Conservation (phyloP, 2,888 invertebrate species). For the Neria commutata region DNA sequence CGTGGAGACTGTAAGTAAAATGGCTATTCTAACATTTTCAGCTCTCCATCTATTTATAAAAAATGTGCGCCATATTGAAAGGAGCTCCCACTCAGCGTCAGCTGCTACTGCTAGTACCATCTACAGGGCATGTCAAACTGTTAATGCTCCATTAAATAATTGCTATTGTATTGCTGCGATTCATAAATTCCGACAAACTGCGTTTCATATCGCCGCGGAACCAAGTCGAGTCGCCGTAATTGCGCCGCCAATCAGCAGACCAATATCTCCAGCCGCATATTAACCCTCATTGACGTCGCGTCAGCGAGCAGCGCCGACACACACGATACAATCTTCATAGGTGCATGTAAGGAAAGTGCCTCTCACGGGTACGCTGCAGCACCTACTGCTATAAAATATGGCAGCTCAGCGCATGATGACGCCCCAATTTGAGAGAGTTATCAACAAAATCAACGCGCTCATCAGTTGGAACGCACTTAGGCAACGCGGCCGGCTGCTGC, state of each 20-base stretch:
- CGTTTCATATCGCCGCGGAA: too few species aligned
- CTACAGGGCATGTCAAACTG: too few species aligned
- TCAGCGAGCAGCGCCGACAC: background rate
- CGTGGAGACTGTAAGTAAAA: conserved; percentile 80
- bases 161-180: too few species aligned
- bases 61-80: background rate
- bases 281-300: conserved; percentile 10
- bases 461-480: conserved; percentile 29
- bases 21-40: conserved; percentile 5
- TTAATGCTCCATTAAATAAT: too few species aligned
- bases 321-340: conserved; percentile 9
- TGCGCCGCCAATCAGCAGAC: conserved; percentile 22
- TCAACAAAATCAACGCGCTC: conserved; percentile 33
- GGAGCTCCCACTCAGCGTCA: too few species aligned
- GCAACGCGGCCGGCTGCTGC: conserved; percentile 8
- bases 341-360: background rate
- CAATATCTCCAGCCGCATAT: conserved; percentile 16
- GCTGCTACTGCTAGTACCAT: too few species aligned
- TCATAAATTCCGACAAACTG: too few species aligned
- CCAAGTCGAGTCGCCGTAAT: too few species aligned
- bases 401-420: conserved; percentile 26
- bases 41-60: background rate
- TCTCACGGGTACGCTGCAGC: background rate
- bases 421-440: conserved; percentile 29
- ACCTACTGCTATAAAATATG: background rate